Evolutionary conservation across 2,113 vertebrate genomes (phyloP).

Genomic region (Apodemus speciosus): DNA sequence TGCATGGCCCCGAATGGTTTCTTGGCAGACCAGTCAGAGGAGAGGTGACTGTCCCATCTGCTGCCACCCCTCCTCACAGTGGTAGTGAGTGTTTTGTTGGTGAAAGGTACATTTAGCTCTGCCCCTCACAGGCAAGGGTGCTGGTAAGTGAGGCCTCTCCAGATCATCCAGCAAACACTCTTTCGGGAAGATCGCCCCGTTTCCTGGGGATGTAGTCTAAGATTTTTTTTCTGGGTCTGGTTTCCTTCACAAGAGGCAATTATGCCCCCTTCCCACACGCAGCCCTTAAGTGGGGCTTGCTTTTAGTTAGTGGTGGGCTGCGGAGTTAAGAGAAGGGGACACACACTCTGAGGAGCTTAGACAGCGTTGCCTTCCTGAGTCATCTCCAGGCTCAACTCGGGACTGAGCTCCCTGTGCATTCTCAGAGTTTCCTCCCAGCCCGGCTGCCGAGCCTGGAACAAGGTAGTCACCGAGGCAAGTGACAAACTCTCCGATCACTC

Average conservation of each 20-base stretch:
- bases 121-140: neutral
- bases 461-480: neutral
- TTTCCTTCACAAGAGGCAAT: slow-evolving; percentile 69
- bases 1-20: neutral
- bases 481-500: neutral
- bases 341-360: rapidly evolving
- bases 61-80: neutral
- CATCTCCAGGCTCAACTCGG: neutral
- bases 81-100: neutral
- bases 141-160: neutral
- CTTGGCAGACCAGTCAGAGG: neutral
- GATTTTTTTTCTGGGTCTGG: slow-evolving; percentile 35
- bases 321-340: neutral
- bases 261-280: slow-evolving; percentile 15
- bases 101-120: neutral
- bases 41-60: neutral
- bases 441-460: neutral
- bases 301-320: neutral
- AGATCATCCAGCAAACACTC: neutral
- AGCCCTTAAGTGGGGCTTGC: neutral
- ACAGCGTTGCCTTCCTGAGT: neutral
- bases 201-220: slow-evolving; percentile 53
- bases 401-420: neutral
- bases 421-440: neutral
- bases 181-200: slow-evolving; percentile 11